phyloP scores from a whole-genome alignment of 2,113 vertebrate species.

The Pterocles gutturalis region DNA sequence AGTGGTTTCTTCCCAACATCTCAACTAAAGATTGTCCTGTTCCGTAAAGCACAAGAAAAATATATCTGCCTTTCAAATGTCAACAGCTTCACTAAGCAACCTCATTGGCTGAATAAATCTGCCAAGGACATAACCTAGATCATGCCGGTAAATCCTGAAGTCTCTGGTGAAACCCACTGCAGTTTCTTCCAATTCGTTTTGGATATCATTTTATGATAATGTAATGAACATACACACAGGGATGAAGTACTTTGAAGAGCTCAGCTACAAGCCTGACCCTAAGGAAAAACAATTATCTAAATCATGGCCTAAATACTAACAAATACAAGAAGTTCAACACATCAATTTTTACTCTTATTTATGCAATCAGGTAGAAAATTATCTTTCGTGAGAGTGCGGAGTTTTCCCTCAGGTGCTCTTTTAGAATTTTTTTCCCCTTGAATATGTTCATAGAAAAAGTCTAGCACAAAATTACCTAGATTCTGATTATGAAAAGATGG shows the following conservation, averaged over 20 bases:
- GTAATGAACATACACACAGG: not conserved
- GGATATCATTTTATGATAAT: not conserved
- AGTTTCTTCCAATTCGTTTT: not conserved
- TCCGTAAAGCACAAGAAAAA: not conserved
- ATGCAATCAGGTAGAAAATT: constrained; percentile 52
- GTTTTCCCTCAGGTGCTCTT: constrained; percentile 14
- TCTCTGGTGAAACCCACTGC: not conserved
- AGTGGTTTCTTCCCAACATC: not conserved
- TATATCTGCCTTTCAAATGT: not conserved
- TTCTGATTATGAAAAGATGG: not conserved
- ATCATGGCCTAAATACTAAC: constrained; percentile 23
- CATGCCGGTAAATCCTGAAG: not conserved
- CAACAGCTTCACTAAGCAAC: not conserved
- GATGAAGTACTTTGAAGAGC: constrained; percentile 11
- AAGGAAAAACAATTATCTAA: constrained; percentile 33
- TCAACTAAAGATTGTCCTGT: not conserved
- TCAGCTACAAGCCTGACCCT: not conserved
- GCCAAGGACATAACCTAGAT: not conserved
- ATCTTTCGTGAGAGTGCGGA: not conserved
- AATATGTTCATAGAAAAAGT: not conserved
- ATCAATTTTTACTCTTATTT: constrained; percentile 36
- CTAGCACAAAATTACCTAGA: not conserved
- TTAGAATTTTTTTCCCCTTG: not conserved
- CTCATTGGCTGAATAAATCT: not conserved
- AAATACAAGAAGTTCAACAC: constrained; percentile 11